Evolutionary conservation across 2,113 vertebrate genomes (phyloP), one percentile per base, ranked within the genome.

Genomic region (Hemicordylus capensis): DNA sequence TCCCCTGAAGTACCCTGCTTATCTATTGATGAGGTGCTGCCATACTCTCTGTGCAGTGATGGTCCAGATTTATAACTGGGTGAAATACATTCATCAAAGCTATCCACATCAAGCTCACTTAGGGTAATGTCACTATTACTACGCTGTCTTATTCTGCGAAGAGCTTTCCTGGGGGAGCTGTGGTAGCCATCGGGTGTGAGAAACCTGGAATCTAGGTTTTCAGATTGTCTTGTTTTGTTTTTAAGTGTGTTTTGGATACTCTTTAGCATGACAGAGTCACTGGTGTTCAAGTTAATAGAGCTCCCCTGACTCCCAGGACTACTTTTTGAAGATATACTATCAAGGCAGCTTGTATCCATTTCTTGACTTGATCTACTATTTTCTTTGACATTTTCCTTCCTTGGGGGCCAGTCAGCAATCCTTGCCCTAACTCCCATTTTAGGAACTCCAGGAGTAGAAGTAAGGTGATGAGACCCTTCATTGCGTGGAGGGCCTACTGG

Each of bases 21-120:
- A 88, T 99, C 98, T 84, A 99, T 99, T 1, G 98, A 99, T 58
- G 98, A 99, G n/a, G 98, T 99, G 95, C 98, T 99, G n/a, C 98
- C 98, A 44, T 99, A 99, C 86, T 99, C 98, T 34, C 98, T 97
- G 91, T 99, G 98, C 78, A 99, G 93, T 42, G 98, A 98, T 1
- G 98, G 97, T 87, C 97, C 96, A 8, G 95, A 97, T 95, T 98
- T 99, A 87, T 97, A 96, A 0, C 97, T 97, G 6, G 96, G 98
- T 80, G 96, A 95, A 84, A 97, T 96, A 96, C 98, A 98, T 89
- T 98, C 98, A 89, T 99, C 98, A 22, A 96, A 98, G 83, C 98
- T 98, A 89, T 99, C 98, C 85, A 97, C 96, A 56, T 99, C 98
- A 95, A 99, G 97, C 85, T 99, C 98, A 90, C 98, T 98, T 91